These are phyloP conservation scores for Edolisoma coerulescens DNA, from an alignment of 2,113 vertebrate genomes.

Conservation along the genomic window DNA sequence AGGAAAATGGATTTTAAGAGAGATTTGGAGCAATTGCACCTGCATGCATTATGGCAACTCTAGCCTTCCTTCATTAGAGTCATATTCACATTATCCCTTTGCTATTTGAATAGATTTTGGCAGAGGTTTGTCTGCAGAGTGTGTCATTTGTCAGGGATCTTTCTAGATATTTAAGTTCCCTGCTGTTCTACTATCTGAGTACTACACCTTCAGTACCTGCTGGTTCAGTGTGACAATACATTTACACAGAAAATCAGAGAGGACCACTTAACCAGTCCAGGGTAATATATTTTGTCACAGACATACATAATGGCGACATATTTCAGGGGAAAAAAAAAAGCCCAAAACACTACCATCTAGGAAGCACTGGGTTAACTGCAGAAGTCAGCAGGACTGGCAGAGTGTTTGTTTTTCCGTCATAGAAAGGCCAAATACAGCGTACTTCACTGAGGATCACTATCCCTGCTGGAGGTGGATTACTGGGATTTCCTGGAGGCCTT, in stretches of 20 bases:
- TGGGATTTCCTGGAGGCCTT: background rate
- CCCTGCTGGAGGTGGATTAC: background rate
- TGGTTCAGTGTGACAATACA: background rate
- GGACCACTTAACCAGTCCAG: background rate
- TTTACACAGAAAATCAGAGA: background rate
- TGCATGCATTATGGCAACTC: conserved; percentile 64
- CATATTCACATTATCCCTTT: conserved; percentile 63
- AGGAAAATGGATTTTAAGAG: conserved; percentile 67
- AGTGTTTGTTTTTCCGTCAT: background rate
- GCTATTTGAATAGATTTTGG: conserved; percentile 61
- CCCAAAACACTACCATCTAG: background rate
- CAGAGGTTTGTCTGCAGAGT: conserved; percentile 29
- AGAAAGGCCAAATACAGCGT: background rate
- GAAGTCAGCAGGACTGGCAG: background rate
- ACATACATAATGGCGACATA: background rate
- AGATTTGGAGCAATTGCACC: conserved; percentile 70
- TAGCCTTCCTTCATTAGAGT: conserved; percentile 65
- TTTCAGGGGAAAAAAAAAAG: background rate
- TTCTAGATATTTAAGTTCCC: conserved; percentile 9
- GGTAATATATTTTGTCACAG: background rate
- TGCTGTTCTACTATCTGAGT: background rate
- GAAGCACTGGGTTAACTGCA: background rate
- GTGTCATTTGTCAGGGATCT: background rate
- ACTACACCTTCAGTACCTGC: background rate
- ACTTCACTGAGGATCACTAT: background rate